These are phyloP conservation scores for Paralvinella palmiformis DNA, from an alignment of 1,140 invertebrate genomes.

Conservation along the genomic window DNA sequence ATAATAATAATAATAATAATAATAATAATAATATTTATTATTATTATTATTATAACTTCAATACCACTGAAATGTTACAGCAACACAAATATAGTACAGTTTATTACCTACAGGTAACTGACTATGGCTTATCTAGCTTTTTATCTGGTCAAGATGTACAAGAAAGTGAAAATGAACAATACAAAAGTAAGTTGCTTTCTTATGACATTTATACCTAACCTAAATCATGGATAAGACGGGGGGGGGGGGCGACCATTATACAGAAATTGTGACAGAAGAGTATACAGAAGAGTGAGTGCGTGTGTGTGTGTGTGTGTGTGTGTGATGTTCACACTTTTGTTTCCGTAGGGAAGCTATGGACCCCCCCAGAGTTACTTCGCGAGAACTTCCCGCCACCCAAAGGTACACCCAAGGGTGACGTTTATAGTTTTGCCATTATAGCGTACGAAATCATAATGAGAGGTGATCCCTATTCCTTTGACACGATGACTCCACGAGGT, in stretches of 20 bases:
- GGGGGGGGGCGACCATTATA: too few relatives aligned
- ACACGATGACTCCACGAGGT: constrained; percentile 19
- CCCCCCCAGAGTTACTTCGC: constrained; percentile 17
- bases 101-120: constrained; percentile 12
- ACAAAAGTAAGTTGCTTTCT: constrained; percentile 7
- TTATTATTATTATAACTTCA: too few relatives aligned
- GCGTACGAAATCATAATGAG: constrained; percentile 15
- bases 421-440: constrained; percentile 20
- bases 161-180: constrained; percentile 6
- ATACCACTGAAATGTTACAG: too few relatives aligned
- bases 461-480: constrained; percentile 15
- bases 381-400: constrained; percentile 11
- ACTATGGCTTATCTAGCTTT: constrained; percentile 13
- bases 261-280: background rate
- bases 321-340: background rate
- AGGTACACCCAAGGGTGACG: constrained; percentile 18
- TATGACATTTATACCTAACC: too few relatives aligned
- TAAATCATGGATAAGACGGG: too few relatives aligned
- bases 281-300: background rate
- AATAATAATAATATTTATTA: too few relatives aligned
- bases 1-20: too few relatives aligned
- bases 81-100: too few relatives aligned
- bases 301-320: background rate
- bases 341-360: constrained; percentile 18
- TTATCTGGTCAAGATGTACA: constrained; percentile 7